These are phyloP conservation scores for Blennius ocellaris DNA, from an alignment of 2,113 vertebrate genomes.

Conservation along the genomic window DNA sequence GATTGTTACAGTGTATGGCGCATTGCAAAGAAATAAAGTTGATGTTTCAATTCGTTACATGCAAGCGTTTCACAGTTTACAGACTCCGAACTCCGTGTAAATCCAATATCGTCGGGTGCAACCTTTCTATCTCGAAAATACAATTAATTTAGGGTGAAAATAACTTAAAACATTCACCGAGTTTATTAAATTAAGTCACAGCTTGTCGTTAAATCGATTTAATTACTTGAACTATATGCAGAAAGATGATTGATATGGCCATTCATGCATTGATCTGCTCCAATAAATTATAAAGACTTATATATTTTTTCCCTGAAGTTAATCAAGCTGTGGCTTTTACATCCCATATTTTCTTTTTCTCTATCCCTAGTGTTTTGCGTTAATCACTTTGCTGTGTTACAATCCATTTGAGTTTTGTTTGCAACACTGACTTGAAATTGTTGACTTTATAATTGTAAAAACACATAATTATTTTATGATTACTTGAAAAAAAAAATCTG, in stretches of 20 bases:
- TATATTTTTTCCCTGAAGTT: constrained; percentile 1
- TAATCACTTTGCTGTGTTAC: background rate
- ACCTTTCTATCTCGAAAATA: background rate
- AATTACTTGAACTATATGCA: constrained; percentile 34
- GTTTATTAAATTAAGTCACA: constrained; percentile 28
- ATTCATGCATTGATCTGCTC: constrained; percentile 28
- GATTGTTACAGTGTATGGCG: background rate
- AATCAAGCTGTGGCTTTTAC: background rate
- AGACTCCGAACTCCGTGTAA: background rate
- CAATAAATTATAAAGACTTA: constrained; percentile 47
- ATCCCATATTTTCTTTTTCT: background rate
- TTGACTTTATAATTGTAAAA: background rate
- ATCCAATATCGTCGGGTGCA: background rate
- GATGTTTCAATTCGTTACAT: constrained; percentile 15
- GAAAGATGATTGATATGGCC: constrained; percentile 26
- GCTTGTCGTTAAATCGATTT: constrained; percentile 43
- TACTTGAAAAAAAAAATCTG: background rate
- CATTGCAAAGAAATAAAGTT: background rate
- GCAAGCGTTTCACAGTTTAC: background rate
- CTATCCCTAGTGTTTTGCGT: background rate
- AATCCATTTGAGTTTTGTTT: constrained; percentile 1
- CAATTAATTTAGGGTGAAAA: constrained; percentile 2
- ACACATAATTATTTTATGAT: background rate
- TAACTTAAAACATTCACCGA: background rate
- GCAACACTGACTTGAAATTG: background rate